Evolutionary conservation across 2,797 vertebrate genomes (phyloP), one percentile per base, ranked within the genome.

Genomic region (Chelidonichthys spinosus): DNA sequence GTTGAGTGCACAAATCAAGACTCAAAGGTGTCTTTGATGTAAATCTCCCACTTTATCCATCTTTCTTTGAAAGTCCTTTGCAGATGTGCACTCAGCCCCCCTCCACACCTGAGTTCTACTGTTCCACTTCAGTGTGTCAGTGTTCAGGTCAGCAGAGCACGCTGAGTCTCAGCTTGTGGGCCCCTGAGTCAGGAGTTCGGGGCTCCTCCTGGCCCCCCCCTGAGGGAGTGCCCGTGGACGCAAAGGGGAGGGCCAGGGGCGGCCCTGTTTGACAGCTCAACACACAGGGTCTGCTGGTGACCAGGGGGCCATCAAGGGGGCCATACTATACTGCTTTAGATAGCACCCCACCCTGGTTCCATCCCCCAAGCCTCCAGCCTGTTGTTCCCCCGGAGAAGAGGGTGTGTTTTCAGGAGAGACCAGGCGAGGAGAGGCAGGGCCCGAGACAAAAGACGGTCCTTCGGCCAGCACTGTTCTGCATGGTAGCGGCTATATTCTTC

Each of bases 231-330:
- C 81, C 87, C n/a, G 0, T 86, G 89, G 76, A 79, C 54, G 64
- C 82, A 84, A 25, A 92, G 89, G 92, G 93, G 92, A 89, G 91
- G 91, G 76, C 84, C 76, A 75, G 87, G 25, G 87, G 85, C 87
- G 44, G 77, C 92, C 85, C 82, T 42, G 72, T 90, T 89, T 95
- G 92, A 94, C 94, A 94, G 93, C 88, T 89, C 91, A 86, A 91
- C 89, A 94, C 91, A 93, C 82, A 92, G 88, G 80, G 85, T 90
- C 80, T 93, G 91, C 92, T 94, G 92, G 93, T 94, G 94, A 93
- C 91, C 90, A 92, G 84, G 89, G 89, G 88, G 87, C 92, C 86
- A 78, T 78, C 60, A 73, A 88, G 76, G 89, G 89, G 87, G 78
- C 80, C 77, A 61, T 74, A 87, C 86, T 90, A 90, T 87, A 78